These are phyloP conservation scores for Halcyon malimbica DNA, from an alignment of 2,113 vertebrate genomes.

Conservation along the genomic window DNA sequence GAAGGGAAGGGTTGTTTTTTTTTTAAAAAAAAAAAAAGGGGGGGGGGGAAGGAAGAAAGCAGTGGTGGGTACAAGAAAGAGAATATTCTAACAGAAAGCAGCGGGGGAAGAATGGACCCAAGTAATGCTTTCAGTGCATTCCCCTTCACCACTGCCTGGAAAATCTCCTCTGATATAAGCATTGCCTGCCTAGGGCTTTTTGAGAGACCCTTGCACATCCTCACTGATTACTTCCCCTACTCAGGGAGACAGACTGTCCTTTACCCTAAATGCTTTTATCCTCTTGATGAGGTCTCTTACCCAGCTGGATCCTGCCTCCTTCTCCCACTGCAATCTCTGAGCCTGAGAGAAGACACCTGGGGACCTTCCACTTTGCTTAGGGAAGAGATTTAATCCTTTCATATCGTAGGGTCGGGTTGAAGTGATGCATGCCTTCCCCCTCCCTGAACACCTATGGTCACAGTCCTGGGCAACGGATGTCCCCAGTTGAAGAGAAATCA, in stretches of 20 bases:
- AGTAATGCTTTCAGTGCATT: background rate
- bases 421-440: background rate
- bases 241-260: conserved; percentile 37
- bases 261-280: conserved; percentile 65
- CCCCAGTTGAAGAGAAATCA: conserved; percentile 23
- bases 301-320: conserved; percentile 60
- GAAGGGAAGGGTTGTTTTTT: background rate
- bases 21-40: no score
- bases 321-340: conserved; percentile 54
- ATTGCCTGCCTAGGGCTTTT: conserved; percentile 18
- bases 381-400: conserved; percentile 43
- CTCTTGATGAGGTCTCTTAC: conserved; percentile 66
- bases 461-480: background rate
- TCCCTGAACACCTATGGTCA: background rate
- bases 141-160: background rate
- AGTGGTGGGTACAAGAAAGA: background rate
- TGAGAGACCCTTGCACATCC: conserved; percentile 34
- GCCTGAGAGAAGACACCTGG: conserved; percentile 54
- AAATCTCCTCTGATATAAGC: background rate
- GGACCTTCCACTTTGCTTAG: conserved; percentile 47
- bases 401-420: background rate
- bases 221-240: conserved; percentile 52
- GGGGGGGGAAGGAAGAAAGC: background rate
- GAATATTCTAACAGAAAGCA: background rate
- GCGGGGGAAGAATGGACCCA: background rate